Evolutionary conservation across 2,888 invertebrate genomes (phyloP), one percentile per base, ranked within the genome.

Genomic region (Bombylius discolor): DNA sequence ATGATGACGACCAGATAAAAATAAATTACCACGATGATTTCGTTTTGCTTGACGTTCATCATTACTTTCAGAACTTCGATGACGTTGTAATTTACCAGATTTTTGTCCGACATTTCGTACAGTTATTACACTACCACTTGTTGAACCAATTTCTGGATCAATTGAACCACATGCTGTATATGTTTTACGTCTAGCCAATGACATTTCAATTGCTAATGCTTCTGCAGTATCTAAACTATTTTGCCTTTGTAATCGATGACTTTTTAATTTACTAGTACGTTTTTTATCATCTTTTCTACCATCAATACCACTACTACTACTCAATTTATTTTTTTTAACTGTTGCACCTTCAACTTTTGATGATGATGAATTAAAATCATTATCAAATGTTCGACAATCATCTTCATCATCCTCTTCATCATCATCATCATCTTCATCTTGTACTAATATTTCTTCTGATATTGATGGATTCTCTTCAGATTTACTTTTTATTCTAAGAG

Each of bases 31-130:
- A 31, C 33, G 23, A 32, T 44, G 45, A 11, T 50, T 57, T 44
- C 55, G 52, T 23, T 23, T 23, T 44, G 49, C 54, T 13, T 55
- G 60, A 53, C 58, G 55, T 14, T 73, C 72, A 53, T 74, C 71
- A 51, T 71, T 71, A 32, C 70, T 72, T 51, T 74, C 74, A 1
- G 72, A 73, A 57, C 73, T 73, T 47, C 71, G 68, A 64, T 73
- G 73, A 8, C 74, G 68, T 61, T 73, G 73, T 52, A 73, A 59
- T 44, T 73, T 71, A 33, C 14, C 45, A 34, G 31, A 44, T 46
- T 53, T 53, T 23, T 14, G 44, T 31, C 14, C 45, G 2, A n/a
- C 45, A 14, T 14, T 45, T 11, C 11, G 8, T 36, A 5, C 8
- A 42, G 36, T 46, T 52, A 52, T 31, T 42, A 36, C 45, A 42